A percentile compares a stretch with the other conserved stretches of the same genome.
phyloP scores from a whole-genome alignment of 2,888 invertebrate genomes.

The Ceratothoa steindachneri region DNA sequence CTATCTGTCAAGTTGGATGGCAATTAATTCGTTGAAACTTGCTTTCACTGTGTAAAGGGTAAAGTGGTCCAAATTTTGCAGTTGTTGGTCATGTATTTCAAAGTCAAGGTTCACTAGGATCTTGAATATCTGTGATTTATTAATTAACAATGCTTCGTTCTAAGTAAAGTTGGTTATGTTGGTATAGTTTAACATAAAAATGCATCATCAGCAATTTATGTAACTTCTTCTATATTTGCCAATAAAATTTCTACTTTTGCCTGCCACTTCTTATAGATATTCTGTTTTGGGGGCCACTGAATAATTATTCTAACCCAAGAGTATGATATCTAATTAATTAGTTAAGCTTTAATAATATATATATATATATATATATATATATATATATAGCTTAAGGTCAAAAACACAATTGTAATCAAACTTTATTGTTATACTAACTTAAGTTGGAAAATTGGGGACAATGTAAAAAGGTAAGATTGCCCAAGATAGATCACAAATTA shows the following conservation, averaged over 20 bases:
- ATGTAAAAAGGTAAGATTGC: no score
- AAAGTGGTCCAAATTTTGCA: neutral
- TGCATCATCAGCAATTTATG: neutral
- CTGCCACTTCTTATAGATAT: no score
- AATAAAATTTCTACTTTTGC: slow-evolving; percentile 9
- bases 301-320: no score
- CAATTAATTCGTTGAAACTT: no score
- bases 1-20: no score
- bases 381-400: neutral
- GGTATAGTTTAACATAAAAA: neutral
- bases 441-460: no score
- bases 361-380: neutral
- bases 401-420: no score
- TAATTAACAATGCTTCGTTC: slow-evolving; percentile 2
- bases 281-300: no score
- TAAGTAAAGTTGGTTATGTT: neutral
- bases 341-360: neutral
- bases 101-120: neutral
- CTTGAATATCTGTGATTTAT: slow-evolving; percentile 8
- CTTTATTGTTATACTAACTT: no score
- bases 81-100: neutral
- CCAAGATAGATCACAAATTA: no score
- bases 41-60: no score
- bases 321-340: no score
- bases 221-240: slow-evolving; percentile 3